A percentile compares a stretch with the other conserved stretches of the same genome.
Evolutionary conservation across 2,888 invertebrate species (phyloP).

Genomic region (Stramonita haemastoma): DNA sequence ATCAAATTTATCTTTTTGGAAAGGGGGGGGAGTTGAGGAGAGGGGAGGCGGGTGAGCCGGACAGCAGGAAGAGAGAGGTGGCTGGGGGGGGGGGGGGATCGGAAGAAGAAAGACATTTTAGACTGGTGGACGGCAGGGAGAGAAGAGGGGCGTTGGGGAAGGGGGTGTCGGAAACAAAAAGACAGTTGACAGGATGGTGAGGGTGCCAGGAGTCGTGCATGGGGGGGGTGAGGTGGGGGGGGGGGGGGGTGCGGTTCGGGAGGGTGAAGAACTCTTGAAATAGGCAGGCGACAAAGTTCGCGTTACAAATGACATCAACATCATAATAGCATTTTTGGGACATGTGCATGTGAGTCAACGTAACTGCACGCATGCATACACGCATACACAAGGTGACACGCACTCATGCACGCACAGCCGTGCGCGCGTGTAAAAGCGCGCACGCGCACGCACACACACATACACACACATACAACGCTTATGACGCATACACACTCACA

Average conservation of each 20-base stretch:
- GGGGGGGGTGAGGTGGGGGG: not conserved
- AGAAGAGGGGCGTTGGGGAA: not conserved
- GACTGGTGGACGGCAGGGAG: not conserved
- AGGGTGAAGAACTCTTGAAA: not conserved
- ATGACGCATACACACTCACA: not conserved
- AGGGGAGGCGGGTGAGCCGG: not conserved
- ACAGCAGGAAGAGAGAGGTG: not conserved
- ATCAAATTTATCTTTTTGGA: not conserved
- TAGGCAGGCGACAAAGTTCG: too few relatives aligned
- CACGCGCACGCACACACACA: not conserved
- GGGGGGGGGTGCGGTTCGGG: not conserved
- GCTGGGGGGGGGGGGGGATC: not conserved
- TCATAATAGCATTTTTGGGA: too few relatives aligned
- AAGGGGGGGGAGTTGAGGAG: not conserved
- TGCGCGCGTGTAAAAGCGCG: too few relatives aligned
- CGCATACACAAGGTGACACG: too few relatives aligned
- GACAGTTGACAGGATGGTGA: not conserved
- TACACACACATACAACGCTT: not conserved
- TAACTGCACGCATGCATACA: too few relatives aligned
- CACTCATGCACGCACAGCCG: too few relatives aligned
- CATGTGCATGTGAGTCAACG: too few relatives aligned
- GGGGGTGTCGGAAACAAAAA: not conserved
- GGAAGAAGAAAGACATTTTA: not conserved
- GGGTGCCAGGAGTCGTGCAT: not conserved
- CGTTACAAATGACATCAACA: too few relatives aligned